phyloP scores from a whole-genome alignment of 2,113 vertebrate genomes.

The Pluvianellus socialis region DNA sequence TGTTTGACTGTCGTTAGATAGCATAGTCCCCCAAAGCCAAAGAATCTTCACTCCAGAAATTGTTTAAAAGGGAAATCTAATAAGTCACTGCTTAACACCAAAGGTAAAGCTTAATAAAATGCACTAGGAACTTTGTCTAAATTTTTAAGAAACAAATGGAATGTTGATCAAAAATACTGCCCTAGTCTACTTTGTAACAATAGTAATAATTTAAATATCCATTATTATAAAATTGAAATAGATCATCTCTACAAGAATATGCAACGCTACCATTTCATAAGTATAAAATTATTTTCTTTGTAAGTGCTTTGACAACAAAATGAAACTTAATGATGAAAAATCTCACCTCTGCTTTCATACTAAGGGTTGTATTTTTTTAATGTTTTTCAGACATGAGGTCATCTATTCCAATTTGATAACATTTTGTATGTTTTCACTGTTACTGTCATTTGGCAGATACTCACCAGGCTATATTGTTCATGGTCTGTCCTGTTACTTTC shows the following conservation, averaged over 20 bases:
- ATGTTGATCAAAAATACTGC: conserved; percentile 58
- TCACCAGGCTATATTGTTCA: conserved; percentile 45
- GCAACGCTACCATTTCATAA: conserved; percentile 66
- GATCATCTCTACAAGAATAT: conserved; percentile 68
- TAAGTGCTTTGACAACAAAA: conserved; percentile 65
- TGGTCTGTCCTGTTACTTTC: conserved; percentile 56
- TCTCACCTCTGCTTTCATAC: conserved; percentile 60
- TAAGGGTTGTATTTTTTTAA: conserved; percentile 67
- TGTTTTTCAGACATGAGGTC: conserved; percentile 58
- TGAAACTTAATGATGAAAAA: conserved; percentile 46
- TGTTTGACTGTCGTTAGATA: conserved; percentile 61
- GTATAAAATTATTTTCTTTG: conserved; percentile 62
- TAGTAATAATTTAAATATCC: conserved; percentile 47
- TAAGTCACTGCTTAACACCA: conserved; percentile 79
- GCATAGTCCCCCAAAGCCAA: conserved; percentile 75
- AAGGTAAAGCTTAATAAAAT: conserved; percentile 78
- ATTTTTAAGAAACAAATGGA: conserved; percentile 61
- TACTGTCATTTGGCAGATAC: conserved; percentile 32
- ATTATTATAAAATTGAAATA: conserved; percentile 60
- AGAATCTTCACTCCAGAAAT: conserved; percentile 73
- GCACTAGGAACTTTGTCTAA: conserved; percentile 73
- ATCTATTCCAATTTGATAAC: conserved; percentile 53
- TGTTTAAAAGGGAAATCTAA: conserved; percentile 58
- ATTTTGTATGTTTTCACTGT: conserved; percentile 55
- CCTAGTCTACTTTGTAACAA: conserved; percentile 65